phyloP scores from a whole-genome alignment of 2,113 vertebrate species.

The Arvicanthis niloticus region DNA sequence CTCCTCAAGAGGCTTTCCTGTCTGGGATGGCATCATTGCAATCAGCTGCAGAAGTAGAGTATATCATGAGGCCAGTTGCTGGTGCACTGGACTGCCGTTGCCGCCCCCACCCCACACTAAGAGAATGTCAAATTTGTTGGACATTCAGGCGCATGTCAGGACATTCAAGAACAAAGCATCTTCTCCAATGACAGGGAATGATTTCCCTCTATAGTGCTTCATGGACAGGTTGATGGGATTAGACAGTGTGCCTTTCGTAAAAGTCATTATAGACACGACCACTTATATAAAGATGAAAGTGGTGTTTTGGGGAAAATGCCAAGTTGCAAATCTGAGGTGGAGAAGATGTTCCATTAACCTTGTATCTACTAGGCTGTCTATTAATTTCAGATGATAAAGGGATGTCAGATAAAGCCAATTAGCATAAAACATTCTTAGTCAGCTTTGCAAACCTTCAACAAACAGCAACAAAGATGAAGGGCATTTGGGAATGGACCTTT shows the following conservation, averaged over 20 bases:
- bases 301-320: constrained; percentile 77
- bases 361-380: constrained; percentile 77
- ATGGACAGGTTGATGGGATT: constrained; percentile 73
- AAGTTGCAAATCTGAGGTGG: constrained; percentile 79
- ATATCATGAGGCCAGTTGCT: background rate
- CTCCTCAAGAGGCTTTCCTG: background rate
- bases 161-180: constrained; percentile 52
- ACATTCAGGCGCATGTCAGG: constrained; percentile 12
- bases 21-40: background rate
- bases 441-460: constrained; percentile 76
- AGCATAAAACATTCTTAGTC: constrained; percentile 83
- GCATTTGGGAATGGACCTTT: constrained; percentile 66
- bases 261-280: constrained; percentile 67
- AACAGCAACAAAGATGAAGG: constrained; percentile 74
- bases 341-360: constrained; percentile 83
- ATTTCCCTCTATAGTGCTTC: constrained; percentile 50
- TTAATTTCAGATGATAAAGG: constrained; percentile 82
- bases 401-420: constrained; percentile 80
- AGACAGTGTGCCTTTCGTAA: constrained; percentile 74
- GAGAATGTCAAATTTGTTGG: constrained; percentile 45
- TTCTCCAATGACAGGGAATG: constrained; percentile 51
- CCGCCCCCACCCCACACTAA: background rate
- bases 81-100: background rate
- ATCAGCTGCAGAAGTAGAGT: background rate
- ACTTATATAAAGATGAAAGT: constrained; percentile 76